A percentile compares a stretch with the other conserved stretches of the same genome.
Conservation (phyloP, 2,797 vertebrate species). For the Lycodopsis pacificus region DNA sequence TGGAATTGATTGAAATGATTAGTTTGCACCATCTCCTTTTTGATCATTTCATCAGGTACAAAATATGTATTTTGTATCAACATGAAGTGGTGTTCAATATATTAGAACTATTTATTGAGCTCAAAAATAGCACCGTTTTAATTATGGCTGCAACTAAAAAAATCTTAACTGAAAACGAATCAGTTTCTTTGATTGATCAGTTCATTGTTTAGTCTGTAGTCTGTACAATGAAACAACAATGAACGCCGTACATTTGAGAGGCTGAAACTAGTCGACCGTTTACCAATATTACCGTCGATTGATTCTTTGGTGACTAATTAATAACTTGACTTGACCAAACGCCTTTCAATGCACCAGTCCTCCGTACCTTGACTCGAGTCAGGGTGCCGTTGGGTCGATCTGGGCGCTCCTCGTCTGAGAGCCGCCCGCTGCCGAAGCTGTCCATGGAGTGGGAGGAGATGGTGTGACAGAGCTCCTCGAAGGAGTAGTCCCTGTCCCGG, state of each 20-base stretch:
- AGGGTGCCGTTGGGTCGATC: constrained; percentile 87
- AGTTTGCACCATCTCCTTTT: neutral
- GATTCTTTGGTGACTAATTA: neutral
- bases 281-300: neutral
- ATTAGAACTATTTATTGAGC: neutral
- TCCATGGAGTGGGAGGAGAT: constrained; percentile 95
- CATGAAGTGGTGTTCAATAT: neutral
- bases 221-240: too few relatives aligned
- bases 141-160: neutral
- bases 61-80: too few relatives aligned
- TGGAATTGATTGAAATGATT: neutral
- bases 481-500: constrained; percentile 95
- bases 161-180: neutral
- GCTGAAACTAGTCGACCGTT: too few relatives aligned
- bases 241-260: too few relatives aligned
- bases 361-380: constrained; percentile 83
- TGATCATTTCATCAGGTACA: neutral
- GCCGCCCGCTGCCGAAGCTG: constrained; percentile 89
- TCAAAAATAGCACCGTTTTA: neutral
- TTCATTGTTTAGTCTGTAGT: neutral
- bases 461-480: constrained; percentile 96
- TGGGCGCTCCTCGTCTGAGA: constrained; percentile 90
- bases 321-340: neutral
- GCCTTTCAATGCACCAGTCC: too few relatives aligned
- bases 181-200: neutral